Conservation (phyloP, 2,797 vertebrate species). For the Phoxinus dragarum region DNA sequence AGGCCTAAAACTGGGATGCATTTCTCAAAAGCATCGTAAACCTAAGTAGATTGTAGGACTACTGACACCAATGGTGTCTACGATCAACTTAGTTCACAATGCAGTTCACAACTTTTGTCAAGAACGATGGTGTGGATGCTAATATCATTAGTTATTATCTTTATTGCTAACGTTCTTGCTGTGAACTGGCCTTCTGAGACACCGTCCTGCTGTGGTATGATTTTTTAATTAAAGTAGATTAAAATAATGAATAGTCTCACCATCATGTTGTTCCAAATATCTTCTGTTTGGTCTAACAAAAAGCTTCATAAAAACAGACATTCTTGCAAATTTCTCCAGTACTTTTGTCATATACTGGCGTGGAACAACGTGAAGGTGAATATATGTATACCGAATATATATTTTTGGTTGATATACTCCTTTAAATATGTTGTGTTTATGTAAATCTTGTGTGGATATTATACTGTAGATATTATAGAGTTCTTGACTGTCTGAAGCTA, state of each 20-base stretch:
- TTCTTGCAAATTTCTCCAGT: neutral
- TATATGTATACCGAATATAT: neutral
- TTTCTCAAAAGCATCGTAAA: neutral
- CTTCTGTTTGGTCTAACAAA: neutral
- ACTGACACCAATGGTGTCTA: neutral
- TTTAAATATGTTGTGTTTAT: neutral
- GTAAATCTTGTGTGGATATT: neutral
- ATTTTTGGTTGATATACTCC: neutral
- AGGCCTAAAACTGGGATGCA: neutral
- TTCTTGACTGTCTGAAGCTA: slow-evolving; percentile 1
- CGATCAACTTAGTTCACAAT: neutral
- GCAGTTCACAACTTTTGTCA: neutral
- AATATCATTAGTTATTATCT: neutral
- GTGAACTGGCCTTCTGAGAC: neutral
- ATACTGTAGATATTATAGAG: neutral
- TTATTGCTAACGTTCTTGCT: neutral
- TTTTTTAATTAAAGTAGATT: neutral
- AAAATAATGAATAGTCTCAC: neutral
- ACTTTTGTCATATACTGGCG: neutral
- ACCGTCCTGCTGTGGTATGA: neutral
- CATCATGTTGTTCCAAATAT: neutral
- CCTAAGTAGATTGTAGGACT: too few species aligned
- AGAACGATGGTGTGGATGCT: neutral
- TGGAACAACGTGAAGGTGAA: neutral
- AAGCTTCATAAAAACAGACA: neutral